These are phyloP conservation scores for Corvus cornix DNA, from an alignment of 2,113 vertebrate genomes.

Conservation along the genomic window DNA sequence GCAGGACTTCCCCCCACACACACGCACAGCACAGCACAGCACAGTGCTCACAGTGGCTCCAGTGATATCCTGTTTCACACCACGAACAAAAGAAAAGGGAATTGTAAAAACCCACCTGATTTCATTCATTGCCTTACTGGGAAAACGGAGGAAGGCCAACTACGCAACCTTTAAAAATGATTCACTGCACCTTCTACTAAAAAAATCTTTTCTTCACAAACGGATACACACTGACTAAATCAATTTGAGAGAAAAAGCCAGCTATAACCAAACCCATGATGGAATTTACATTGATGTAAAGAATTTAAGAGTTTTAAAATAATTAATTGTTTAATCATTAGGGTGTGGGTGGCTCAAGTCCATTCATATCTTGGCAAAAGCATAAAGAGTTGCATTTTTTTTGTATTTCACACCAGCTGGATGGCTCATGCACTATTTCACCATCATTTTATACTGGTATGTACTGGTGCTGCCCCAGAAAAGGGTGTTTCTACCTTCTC, in stretches of 20 bases:
- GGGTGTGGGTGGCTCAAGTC: background rate
- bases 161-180: background rate
- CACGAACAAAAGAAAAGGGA: conserved; percentile 4
- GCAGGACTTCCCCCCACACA: background rate
- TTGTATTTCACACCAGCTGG: background rate
- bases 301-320: background rate
- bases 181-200: conserved; percentile 4
- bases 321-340: background rate
- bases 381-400: background rate
- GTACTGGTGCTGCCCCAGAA: background rate
- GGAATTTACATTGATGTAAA: background rate
- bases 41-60: background rate
- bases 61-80: background rate
- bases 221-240: background rate
- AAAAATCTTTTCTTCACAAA: background rate
- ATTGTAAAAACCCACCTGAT: background rate
- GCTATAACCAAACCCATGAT: background rate
- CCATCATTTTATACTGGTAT: background rate
- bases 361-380: background rate
- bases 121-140: conserved; percentile 13
- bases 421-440: background rate
- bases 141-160: conserved; percentile 64
- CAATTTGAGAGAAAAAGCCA: background rate
- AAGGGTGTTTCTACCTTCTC: background rate
- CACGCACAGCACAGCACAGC: background rate